Evolutionary conservation across 1,140 invertebrate genomes (phyloP).

Genomic region (Achatina immaculata): DNA sequence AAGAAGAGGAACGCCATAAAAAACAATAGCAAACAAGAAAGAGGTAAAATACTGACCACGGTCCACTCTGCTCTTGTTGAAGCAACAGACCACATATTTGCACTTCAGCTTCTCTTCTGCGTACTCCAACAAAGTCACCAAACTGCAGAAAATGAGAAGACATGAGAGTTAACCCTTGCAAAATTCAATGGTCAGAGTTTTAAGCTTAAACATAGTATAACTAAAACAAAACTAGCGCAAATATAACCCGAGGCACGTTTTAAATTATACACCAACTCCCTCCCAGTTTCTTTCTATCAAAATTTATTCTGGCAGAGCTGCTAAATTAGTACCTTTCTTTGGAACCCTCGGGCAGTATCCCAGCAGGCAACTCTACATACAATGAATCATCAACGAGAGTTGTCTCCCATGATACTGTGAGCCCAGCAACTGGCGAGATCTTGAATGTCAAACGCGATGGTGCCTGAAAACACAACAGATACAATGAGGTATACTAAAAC

Average conservation of each 20-base stretch:
- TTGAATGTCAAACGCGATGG: slow-evolving; percentile 75
- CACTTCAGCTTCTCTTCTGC: slow-evolving; percentile 93
- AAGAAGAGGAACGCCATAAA: no score
- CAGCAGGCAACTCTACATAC: slow-evolving; percentile 88
- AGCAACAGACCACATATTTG: slow-evolving; percentile 83
- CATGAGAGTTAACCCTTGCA: no score
- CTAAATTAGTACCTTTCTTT: slow-evolving; percentile 83
- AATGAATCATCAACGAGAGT: slow-evolving; percentile 82
- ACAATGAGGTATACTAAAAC: no score
- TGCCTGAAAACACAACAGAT: slow-evolving; percentile 8
- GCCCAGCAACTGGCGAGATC: slow-evolving; percentile 82
- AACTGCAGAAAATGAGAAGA: slow-evolving; percentile 68
- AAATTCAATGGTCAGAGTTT: no score
- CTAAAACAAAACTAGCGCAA: no score
- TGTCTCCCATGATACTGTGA: slow-evolving; percentile 84
- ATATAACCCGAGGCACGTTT: no score
- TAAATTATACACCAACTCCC: no score
- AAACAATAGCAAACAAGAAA: no score
- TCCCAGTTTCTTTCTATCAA: no score
- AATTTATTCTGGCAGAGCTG: no score
- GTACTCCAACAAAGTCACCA: slow-evolving; percentile 93
- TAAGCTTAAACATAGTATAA: no score
- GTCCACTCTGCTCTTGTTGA: slow-evolving; percentile 87
- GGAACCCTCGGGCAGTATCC: slow-evolving; percentile 87
- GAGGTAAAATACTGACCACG: slow-evolving; percentile 73